phyloP scores from a whole-genome alignment of 2,888 invertebrate species.

The Diaphora mendica region DNA sequence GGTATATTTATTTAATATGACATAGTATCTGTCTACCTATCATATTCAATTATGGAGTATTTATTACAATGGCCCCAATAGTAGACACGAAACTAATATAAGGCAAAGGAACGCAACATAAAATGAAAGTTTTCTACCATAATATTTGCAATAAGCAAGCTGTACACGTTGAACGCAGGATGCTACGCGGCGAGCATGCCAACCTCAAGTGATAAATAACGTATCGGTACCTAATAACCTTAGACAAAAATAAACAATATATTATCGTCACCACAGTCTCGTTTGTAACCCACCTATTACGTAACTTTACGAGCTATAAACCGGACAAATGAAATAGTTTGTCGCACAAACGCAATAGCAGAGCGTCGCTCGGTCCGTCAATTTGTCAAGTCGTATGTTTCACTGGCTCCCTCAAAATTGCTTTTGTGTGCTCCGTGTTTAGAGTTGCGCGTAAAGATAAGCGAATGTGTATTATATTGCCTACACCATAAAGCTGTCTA shows the following conservation, averaged over 20 bases:
- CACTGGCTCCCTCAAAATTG: constrained; percentile 58
- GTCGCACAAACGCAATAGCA: constrained; percentile 57
- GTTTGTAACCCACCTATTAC: constrained; percentile 57
- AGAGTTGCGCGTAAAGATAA: constrained; percentile 52
- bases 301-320: constrained; percentile 66
- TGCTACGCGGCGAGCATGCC: constrained; percentile 36
- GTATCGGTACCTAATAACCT: constrained; percentile 46
- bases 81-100: constrained; percentile 12
- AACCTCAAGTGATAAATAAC: constrained; percentile 51
- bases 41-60: constrained; percentile 8
- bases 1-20: not conserved
- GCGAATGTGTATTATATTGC: constrained; percentile 53
- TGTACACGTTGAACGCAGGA: constrained; percentile 34
- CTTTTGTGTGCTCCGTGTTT: constrained; percentile 60
- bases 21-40: constrained; percentile 1
- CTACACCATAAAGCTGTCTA: constrained; percentile 44
- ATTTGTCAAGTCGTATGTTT: constrained; percentile 66
- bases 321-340: constrained; percentile 73
- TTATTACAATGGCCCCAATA: constrained; percentile 1
- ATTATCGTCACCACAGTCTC: constrained; percentile 57
- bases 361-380: constrained; percentile 58
- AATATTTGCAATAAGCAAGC: constrained; percentile 47
- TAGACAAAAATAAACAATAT: constrained; percentile 58
- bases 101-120: constrained; percentile 3
- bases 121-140: constrained; percentile 13